Evolutionary conservation across 2,888 invertebrate genomes (phyloP), one percentile per base, ranked within the genome.

Genomic region (Drosophila mayaguana): DNA sequence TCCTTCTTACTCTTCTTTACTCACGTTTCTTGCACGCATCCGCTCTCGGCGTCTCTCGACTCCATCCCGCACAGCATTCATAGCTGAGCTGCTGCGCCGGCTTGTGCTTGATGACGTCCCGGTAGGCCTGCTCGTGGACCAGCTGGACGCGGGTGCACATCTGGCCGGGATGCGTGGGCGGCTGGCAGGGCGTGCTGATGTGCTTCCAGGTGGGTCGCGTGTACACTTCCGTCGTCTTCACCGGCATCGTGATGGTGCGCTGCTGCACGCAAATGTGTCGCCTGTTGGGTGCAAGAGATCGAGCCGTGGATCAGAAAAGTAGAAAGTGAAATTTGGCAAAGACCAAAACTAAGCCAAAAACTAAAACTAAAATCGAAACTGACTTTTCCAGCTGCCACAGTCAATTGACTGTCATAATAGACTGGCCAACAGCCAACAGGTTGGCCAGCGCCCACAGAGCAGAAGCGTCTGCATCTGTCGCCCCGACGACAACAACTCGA

Each of bases 21-120:
- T 94, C 92, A 95, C 95, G 94, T 94, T 94, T 95, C 89, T 94
- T 94, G 89, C 95, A 95, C 55, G 94, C 94, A 79, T 94, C 94
- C 83, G 94, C 93, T 68, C 93, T 92, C 67, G 94, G 93, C 43
- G 93, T 93, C 50, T 93, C 92, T 83, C 94, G 94, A 38, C 93
- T 93, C 95, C 95, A 95, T 63, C 95, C 95, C 3, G 94, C 94
- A 88, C 95, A 95, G 89, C 95, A 95, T 32, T 93, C 91, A 80
- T 93, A 94, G 60, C 91, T 90, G 61, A 94, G 92, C 81, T 94
- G 93, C 75, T 93, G 93, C 25, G 93, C 93, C 45, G 92, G 91
- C 88, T 93, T 92, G 79, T 93, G 92, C 63, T 92, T 92, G 75
- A 93, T 93, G 59, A 94, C 93, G 67, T 94, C 94, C 73, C 94